Percentiles rank a stretch among this genome's conserved stretches.
phyloP scores from a whole-genome alignment of 2,888 invertebrate genomes.

The Druceiella hillmani region DNA sequence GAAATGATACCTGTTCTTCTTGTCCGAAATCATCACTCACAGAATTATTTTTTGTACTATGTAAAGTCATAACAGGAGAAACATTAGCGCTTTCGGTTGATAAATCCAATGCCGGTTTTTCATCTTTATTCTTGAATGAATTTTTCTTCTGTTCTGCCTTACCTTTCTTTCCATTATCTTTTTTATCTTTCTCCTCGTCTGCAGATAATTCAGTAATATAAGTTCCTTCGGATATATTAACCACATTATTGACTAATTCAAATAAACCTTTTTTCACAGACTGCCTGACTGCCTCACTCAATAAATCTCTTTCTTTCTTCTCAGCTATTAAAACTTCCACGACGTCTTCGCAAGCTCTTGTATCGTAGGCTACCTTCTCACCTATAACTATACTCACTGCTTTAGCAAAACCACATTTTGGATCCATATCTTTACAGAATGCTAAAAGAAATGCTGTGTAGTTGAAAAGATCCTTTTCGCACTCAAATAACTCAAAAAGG shows the following conservation, averaged over 20 bases:
- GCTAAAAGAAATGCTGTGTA: conserved; percentile 58
- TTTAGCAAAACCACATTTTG: conserved; percentile 51
- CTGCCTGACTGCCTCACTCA: conserved; percentile 35
- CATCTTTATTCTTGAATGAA: conserved; percentile 19
- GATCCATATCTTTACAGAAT: conserved; percentile 55
- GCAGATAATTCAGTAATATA: conserved; percentile 33
- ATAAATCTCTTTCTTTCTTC: conserved; percentile 38
- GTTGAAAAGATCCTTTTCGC: conserved; percentile 44
- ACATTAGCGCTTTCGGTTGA: no score
- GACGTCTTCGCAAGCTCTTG: conserved; percentile 45
- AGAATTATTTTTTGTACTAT: no score
- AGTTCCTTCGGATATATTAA: conserved; percentile 36
- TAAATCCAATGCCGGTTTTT: not conserved
- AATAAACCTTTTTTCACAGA: conserved; percentile 36
- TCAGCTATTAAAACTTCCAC: conserved; percentile 37
- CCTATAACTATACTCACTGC: conserved; percentile 54
- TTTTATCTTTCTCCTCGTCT: conserved; percentile 29
- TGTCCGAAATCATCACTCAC: no score
- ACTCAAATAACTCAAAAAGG: conserved; percentile 52
- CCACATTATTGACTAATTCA: conserved; percentile 32
- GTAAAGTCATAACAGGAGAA: no score
- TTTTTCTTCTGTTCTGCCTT: conserved; percentile 33
- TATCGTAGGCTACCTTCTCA: conserved; percentile 44
- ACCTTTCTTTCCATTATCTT: no score
- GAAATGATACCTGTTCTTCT: not conserved